Evolutionary conservation across 2,888 invertebrate genomes (phyloP).

Genomic region (Scaptomyza parva): DNA sequence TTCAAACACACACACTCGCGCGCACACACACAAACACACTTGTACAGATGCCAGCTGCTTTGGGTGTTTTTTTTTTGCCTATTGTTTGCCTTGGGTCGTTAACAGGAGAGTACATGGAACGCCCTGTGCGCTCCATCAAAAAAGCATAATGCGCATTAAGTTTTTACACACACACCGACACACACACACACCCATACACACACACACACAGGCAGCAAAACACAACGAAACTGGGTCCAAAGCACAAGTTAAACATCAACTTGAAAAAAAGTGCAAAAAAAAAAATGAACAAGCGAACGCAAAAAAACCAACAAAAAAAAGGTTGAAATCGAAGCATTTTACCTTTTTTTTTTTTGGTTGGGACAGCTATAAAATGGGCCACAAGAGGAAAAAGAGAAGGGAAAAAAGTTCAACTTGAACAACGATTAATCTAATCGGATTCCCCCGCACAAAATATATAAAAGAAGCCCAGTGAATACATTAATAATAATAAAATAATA

Average conservation of each 20-base stretch:
- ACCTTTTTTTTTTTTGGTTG: conserved; percentile 15
- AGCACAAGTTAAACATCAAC: conserved; percentile 67
- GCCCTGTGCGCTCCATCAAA: conserved; percentile 7
- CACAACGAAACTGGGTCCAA: conserved; percentile 24
- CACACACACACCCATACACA: neutral
- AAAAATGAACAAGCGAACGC: conserved; percentile 48
- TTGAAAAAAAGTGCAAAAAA: conserved; percentile 61
- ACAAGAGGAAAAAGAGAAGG: neutral
- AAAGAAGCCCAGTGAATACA: neutral
- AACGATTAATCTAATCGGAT: conserved; percentile 26
- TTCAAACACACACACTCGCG: conserved; percentile 1
- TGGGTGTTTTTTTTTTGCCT: neutral
- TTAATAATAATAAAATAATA: neutral
- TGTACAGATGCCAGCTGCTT: neutral
- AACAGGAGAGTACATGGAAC: conserved; percentile 2
- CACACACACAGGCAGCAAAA: conserved; percentile 8
- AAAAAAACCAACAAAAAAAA: conserved; percentile 28
- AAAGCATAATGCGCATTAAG: conserved; percentile 40
- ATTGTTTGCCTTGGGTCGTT: conserved; percentile 4
- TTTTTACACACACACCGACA: conserved; percentile 22
- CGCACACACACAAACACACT: too few species aligned
- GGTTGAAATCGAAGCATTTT: conserved; percentile 18
- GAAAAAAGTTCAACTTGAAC: conserved; percentile 11
- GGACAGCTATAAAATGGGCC: conserved; percentile 9
- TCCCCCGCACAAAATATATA: neutral